Conservation (phyloP, 2,113 vertebrate species). For the Menidia beryllina region DNA sequence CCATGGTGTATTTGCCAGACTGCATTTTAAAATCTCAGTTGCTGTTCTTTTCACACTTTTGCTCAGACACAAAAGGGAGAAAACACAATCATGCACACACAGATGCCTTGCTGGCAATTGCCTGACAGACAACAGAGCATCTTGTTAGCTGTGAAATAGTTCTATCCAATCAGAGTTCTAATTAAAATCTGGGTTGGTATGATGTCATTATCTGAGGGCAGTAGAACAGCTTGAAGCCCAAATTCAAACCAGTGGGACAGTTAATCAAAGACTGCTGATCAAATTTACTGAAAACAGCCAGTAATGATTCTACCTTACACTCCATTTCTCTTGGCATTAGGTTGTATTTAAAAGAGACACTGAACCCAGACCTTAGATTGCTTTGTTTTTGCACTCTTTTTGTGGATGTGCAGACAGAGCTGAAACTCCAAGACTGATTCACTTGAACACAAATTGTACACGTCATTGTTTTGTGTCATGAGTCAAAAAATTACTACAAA, state of each 20-base stretch:
- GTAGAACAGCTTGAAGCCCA: constrained; percentile 46
- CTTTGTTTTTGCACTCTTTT: constrained; percentile 10
- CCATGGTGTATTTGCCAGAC: constrained; percentile 19
- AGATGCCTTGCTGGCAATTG: constrained; percentile 23
- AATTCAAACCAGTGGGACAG: constrained; percentile 24
- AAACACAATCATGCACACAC: constrained; percentile 14
- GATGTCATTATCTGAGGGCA: constrained; percentile 51
- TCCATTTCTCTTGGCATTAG: constrained; percentile 9
- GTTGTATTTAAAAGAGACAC: constrained; percentile 1
- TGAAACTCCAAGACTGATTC: not conserved
- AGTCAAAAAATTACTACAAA: too few species aligned
- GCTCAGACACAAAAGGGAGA: constrained; percentile 2
- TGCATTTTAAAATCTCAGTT: constrained; percentile 22
- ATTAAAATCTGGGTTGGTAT: constrained; percentile 56
- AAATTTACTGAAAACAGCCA: constrained; percentile 30
- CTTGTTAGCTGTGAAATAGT: constrained; percentile 49
- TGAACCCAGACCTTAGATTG: not conserved
- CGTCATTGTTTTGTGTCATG: constrained; percentile 29
- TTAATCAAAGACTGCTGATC: constrained; percentile 35
- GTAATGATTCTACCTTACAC: constrained; percentile 5
- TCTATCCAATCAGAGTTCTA: constrained; percentile 64
- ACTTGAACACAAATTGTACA: constrained; percentile 3
- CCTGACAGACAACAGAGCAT: constrained; percentile 47
- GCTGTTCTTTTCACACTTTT: constrained; percentile 7
- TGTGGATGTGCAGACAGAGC: not conserved